phyloP scores from a whole-genome alignment of 2,888 invertebrate species.

The Sarcophaga caerulescens region DNA sequence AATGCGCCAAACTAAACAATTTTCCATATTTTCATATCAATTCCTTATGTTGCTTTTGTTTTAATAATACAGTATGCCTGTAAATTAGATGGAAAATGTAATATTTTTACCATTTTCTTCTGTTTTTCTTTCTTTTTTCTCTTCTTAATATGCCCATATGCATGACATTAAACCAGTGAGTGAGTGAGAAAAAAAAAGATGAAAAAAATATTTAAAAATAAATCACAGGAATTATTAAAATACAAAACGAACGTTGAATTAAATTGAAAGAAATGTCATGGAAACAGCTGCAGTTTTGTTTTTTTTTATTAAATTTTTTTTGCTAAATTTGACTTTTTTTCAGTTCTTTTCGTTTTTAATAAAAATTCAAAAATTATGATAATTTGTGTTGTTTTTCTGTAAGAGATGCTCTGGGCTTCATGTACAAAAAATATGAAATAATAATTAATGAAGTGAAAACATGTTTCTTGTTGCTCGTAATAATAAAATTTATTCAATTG shows the following conservation, averaged over 20 bases:
- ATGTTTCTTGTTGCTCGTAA: conserved; percentile 35
- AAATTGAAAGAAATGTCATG: conserved; percentile 51
- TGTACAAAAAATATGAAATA: conserved; percentile 25
- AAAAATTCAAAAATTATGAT: conserved; percentile 19
- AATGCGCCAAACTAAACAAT: conserved; percentile 23
- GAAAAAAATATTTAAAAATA: conserved; percentile 51
- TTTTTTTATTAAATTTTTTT: conserved; percentile 17
- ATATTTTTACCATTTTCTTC: conserved; percentile 48
- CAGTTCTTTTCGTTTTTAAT: not conserved
- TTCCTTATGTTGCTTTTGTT: conserved; percentile 15
- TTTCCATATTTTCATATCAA: conserved; percentile 49
- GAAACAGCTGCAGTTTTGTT: conserved; percentile 62
- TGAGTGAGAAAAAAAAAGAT: not conserved
- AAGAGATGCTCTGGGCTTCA: not conserved
- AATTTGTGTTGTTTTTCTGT: not conserved
- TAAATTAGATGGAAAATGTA: conserved; percentile 66
- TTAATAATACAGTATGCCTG: conserved; percentile 39
- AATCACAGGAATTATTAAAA: conserved; percentile 60
- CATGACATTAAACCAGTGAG: conserved; percentile 28
- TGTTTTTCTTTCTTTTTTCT: not conserved
- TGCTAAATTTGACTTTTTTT: not conserved
- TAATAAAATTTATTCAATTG: conserved; percentile 45
- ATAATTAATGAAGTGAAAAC: conserved; percentile 61
- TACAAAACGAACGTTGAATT: not conserved
- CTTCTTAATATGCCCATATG: conserved; percentile 3